phyloP scores from a whole-genome alignment of 2,888 invertebrate species.

The Cylindroiulus punctatus region DNA sequence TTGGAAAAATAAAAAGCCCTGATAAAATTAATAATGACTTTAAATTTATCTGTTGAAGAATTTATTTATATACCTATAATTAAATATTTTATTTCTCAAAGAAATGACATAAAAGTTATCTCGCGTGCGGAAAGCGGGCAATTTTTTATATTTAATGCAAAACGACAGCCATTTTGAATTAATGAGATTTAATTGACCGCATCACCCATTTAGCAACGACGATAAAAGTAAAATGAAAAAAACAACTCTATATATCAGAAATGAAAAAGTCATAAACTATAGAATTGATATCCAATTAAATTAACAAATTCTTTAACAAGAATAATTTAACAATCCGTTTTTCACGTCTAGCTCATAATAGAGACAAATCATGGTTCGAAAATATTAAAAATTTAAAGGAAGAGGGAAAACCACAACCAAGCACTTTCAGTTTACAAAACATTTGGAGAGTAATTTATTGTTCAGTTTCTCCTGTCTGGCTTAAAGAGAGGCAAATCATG shows the following conservation, averaged over 20 bases:
- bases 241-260: background rate
- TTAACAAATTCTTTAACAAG: conserved; percentile 17
- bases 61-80: conserved; percentile 9
- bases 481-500: too few relatives aligned
- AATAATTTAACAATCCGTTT: background rate
- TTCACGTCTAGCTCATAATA: background rate
- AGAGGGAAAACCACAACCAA: too few relatives aligned
- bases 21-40: conserved; percentile 45
- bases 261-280: conserved; percentile 4
- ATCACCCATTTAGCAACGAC: background rate
- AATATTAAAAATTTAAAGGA: background rate
- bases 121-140: conserved; percentile 7
- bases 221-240: background rate
- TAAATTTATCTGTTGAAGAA: conserved; percentile 22
- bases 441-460: too few relatives aligned
- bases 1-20: background rate
- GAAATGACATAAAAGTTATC: conserved; percentile 20
- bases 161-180: conserved; percentile 30
- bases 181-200: conserved; percentile 45
- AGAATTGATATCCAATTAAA: conserved; percentile 31
- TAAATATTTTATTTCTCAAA: conserved; percentile 26
- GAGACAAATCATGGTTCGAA: background rate
- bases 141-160: conserved; percentile 44
- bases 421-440: too few relatives aligned
- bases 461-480: too few relatives aligned